These are phyloP conservation scores for Cotesia glomerata DNA, from an alignment of 1,140 invertebrate genomes.

Conservation along the genomic window DNA sequence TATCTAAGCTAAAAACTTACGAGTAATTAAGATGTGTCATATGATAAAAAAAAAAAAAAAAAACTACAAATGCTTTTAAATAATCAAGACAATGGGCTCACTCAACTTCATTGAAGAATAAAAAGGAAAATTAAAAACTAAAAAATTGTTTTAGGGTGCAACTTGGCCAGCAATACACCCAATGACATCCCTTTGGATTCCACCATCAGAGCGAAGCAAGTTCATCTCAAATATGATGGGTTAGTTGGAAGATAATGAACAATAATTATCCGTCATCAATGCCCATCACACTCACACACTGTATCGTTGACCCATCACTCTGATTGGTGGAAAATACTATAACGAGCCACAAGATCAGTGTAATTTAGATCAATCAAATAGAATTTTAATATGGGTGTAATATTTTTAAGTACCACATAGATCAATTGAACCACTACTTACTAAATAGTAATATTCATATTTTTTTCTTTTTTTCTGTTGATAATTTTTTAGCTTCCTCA, in stretches of 20 bases:
- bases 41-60: no score
- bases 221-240: slow-evolving; percentile 89
- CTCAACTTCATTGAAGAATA: no score
- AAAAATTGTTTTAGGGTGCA: slow-evolving; percentile 69
- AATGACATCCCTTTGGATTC: slow-evolving; percentile 89
- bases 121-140: neutral
- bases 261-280: neutral
- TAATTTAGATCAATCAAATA: slow-evolving; percentile 5
- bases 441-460: neutral
- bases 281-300: neutral
- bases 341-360: neutral
- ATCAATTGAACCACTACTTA: neutral
- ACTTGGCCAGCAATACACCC: slow-evolving; percentile 92
- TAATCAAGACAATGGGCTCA: no score
- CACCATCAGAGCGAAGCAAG: slow-evolving; percentile 86
- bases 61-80: no score
- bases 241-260: slow-evolving; percentile 54
- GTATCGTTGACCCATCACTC: no score
- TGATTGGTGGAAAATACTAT: no score
- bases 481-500: slow-evolving; percentile 71
- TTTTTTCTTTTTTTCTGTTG: neutral
- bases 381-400: neutral
- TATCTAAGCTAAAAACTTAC: no score
- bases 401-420: neutral
- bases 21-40: no score